These are phyloP conservation scores for Grammomys dolichurus DNA, from an alignment of 2,113 vertebrate species.

Conservation along the genomic window DNA sequence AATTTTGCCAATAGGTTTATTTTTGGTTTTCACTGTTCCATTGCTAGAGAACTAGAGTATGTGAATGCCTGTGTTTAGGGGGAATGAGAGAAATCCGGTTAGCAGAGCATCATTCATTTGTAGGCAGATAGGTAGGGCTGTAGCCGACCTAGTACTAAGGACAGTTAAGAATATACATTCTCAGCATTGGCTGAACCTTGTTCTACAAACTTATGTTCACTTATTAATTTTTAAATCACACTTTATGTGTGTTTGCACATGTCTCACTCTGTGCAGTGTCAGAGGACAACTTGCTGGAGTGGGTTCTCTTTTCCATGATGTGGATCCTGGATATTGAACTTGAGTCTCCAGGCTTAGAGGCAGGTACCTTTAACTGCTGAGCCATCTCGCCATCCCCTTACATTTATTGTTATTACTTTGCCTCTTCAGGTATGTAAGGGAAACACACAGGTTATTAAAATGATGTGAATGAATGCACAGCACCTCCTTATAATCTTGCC, in stretches of 20 bases:
- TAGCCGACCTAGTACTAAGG: background rate
- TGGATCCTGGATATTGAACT: background rate
- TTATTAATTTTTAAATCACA: background rate
- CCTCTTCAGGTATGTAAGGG: slow-evolving; percentile 56
- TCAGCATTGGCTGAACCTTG: background rate
- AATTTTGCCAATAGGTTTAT: background rate
- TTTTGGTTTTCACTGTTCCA: slow-evolving; percentile 1
- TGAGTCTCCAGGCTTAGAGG: background rate
- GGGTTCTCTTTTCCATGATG: background rate
- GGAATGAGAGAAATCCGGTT: background rate
- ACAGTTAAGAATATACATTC: background rate
- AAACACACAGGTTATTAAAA: slow-evolving; percentile 68
- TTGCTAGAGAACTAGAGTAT: background rate
- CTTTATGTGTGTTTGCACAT: background rate
- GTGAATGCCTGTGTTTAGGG: background rate
- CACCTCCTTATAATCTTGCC: slow-evolving; percentile 51
- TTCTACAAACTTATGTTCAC: slow-evolving; percentile 33
- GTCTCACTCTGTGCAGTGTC: background rate
- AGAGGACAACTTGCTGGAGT: background rate
- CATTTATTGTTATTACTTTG: background rate
- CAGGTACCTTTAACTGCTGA: background rate
- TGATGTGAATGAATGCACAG: slow-evolving; percentile 61
- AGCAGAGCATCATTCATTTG: background rate
- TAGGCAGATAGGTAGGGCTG: background rate
- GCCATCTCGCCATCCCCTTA: background rate